phyloP scores from a whole-genome alignment of 2,113 vertebrate species.

The Perca flavescens region DNA sequence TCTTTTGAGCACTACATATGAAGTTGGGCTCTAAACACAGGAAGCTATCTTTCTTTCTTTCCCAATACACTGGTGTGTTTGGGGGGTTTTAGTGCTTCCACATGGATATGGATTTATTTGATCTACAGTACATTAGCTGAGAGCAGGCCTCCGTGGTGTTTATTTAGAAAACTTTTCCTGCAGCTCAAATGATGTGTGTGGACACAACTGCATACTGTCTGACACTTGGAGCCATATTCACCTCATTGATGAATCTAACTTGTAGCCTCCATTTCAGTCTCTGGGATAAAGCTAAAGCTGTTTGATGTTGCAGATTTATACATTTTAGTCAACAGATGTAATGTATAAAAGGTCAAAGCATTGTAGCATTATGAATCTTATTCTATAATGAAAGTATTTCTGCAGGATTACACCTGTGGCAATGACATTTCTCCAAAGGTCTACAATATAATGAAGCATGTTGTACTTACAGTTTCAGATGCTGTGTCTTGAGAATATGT shows the following conservation, averaged over 20 bases:
- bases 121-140: slow-evolving; percentile 68
- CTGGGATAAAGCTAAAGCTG: background rate
- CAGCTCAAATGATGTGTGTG: slow-evolving; percentile 59
- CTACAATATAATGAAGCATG: slow-evolving; percentile 11
- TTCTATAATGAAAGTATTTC: background rate
- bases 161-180: slow-evolving; percentile 75
- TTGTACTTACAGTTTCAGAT: slow-evolving; percentile 76
- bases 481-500: slow-evolving; percentile 50
- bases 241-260: slow-evolving; percentile 43
- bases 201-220: slow-evolving; percentile 62
- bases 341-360: slow-evolving; percentile 16
- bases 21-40: slow-evolving; percentile 15
- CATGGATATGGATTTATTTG: slow-evolving; percentile 78
- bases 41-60: slow-evolving; percentile 24
- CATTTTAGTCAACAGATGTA: slow-evolving; percentile 11
- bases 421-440: slow-evolving; percentile 32
- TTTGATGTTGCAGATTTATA: slow-evolving; percentile 11
- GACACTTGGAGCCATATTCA: slow-evolving; percentile 53
- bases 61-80: slow-evolving; percentile 37
- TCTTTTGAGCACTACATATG: slow-evolving; percentile 14
- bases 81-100: slow-evolving; percentile 68
- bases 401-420: slow-evolving; percentile 4
- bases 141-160: slow-evolving; percentile 57
- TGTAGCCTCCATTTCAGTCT: slow-evolving; percentile 27
- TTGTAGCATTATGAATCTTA: background rate